These are phyloP conservation scores for Dendrolimus pini DNA, from an alignment of 2,888 invertebrate species.

Conservation along the genomic window DNA sequence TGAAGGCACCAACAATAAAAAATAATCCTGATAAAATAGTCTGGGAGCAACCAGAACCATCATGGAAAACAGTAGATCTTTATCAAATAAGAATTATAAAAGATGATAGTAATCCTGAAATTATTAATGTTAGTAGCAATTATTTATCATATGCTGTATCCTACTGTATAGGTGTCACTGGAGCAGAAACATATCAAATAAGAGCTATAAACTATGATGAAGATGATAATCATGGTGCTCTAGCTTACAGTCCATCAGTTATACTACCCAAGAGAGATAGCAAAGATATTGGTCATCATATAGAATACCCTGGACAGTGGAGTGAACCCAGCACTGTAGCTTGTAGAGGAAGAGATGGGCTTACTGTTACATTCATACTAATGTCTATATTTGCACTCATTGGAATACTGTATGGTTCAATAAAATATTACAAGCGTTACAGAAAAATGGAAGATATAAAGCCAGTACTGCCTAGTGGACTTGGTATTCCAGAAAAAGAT, in stretches of 20 bases:
- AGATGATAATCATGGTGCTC: conserved; percentile 44
- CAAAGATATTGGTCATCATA: conserved; percentile 7
- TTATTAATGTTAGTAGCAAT: conserved; percentile 36
- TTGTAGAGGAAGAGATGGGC: conserved; percentile 45
- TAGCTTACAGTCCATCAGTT: conserved; percentile 33
- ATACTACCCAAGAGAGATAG: conserved; percentile 24
- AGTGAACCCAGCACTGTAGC: conserved; percentile 46
- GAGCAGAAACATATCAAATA: conserved; percentile 52
- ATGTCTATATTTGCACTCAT: conserved; percentile 43
- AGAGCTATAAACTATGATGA: conserved; percentile 60
- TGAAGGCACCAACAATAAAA: conserved; percentile 41
- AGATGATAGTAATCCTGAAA: conserved; percentile 39
- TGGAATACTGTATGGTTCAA: conserved; percentile 45
- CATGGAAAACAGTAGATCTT: conserved; percentile 73
- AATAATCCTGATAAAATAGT: conserved; percentile 42
- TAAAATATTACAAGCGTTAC: conserved; percentile 77
- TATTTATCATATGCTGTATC: conserved; percentile 28
- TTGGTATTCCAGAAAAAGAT: conserved; percentile 69
- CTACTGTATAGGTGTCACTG: conserved; percentile 48
- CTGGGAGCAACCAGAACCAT: conserved; percentile 69
- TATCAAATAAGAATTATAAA: conserved; percentile 72
- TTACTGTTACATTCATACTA: conserved; percentile 47
- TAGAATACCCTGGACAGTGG: conserved; percentile 53
- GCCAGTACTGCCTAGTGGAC: conserved; percentile 80
- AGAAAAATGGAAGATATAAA: conserved; percentile 81